Evolutionary conservation across 2,888 invertebrate genomes (phyloP), one percentile per base, ranked within the genome.

Genomic region (Notocelia uddmanniana): DNA sequence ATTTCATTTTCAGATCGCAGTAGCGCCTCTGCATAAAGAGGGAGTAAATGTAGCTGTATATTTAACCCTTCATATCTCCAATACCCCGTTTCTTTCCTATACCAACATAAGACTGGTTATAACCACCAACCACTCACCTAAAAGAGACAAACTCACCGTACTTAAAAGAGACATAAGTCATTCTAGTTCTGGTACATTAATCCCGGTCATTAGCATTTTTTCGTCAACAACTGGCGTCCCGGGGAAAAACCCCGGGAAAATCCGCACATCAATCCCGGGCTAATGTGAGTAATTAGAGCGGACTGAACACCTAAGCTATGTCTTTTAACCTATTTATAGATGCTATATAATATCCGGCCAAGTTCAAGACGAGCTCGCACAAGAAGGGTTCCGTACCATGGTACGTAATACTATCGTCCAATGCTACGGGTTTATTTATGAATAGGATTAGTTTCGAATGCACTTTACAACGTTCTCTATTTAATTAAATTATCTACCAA

Each of bases 251-350:
- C 26, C 34, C 55, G 57, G 66, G 15, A 57, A 55, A 64, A 15
- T 15, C 18, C 41, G 55, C 31, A 26, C 57, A 54, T 54, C 64
- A 31, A 57, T 67, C 66, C 37, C 55, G 45, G 55, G 41, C 57
- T 67, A 67, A 67, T 67, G 66, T 18, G 18, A 6, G 55, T 31
- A 55, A 67, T 67, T 67, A 67, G 57, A 31, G 41, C 21, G 15
- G 37, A 41, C 23, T 15, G 59, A 13, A 15, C 37, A 13, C 59
- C 41, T 19, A 59, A 21, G 41, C n/a, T 19, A 59, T 19, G 41
- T 10, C 45, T 45, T 45, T 41, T 6, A 15, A 5, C 41, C 15
- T n/a, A 45, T 45, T n/a, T 45, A 45, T 45, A 45, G 45, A 15
- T 15, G 6, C 15, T 41, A 41, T 41, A 13, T 15, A 13, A 15